Base-by-base conservation (phyloP, 2,888 invertebrate species). In the Microdon myrmicae region DNA sequence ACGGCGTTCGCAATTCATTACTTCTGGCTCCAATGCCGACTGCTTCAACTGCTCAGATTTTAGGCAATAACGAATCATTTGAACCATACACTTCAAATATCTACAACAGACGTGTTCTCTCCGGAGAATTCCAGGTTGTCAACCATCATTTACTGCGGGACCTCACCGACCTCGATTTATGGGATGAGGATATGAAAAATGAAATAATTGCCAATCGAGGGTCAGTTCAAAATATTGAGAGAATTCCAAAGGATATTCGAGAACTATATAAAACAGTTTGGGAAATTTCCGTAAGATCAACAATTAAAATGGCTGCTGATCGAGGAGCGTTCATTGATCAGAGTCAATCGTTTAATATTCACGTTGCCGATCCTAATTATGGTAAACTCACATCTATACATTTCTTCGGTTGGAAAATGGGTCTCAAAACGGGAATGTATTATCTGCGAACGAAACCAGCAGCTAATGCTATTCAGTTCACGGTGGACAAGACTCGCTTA, bases 371-470 rank as follows among this genome's bases (percentile, higher is more conserved):
- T 75, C 95, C 99, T 3, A 93, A 90, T 74, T 93, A 93, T 75
- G 94, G 92, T 3, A 94, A 94, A 77, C 82, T 99, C 45, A 93
- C 96, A 2, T 97, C 97, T 2, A 98, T 99, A 87, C 99, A 99
- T 81, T 99, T 99, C 80, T 93, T 94, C 78, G 94, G 93, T 0
- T 99, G 99, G 99, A 90, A 92, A 81, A 85, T 90, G 81, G 98
- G 98, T 2, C 82, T 99, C 53, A 99, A 99, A 82, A 99, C 98
- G 1, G 99, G 99, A 39, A 97, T 99, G 97, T 99, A 99, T 79
- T 98, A 99, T 78, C 82, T 99, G 68, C 86, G 97, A 38, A 97
- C 96, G 0, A 96, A 96, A 76, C 94, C 98, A 4, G 98, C 98
- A 1, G 95, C 92, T 1, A 90, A 93, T 78, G 95, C 98, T 3